These are phyloP conservation scores for Sigmodon hispidus DNA, from an alignment of 2,113 vertebrate genomes.

Conservation along the genomic window DNA sequence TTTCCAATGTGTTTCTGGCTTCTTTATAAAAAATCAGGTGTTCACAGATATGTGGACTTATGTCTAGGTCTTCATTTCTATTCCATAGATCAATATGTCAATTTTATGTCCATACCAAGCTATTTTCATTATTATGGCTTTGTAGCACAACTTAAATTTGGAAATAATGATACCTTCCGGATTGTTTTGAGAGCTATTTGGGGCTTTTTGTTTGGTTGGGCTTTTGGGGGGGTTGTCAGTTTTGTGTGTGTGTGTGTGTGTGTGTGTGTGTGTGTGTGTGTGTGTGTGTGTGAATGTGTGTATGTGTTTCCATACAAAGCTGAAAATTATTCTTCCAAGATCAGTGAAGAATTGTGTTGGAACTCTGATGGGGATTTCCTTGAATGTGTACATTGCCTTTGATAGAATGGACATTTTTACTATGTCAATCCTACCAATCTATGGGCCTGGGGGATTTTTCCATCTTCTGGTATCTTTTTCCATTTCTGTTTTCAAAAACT, in stretches of 20 bases:
- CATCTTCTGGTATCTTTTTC: background rate
- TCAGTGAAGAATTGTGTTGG: background rate
- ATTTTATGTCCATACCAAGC: background rate
- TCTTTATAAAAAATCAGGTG: background rate
- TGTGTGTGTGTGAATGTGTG: background rate
- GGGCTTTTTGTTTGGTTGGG: no score
- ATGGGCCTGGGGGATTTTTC: background rate
- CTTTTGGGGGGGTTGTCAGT: background rate
- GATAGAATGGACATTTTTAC: background rate
- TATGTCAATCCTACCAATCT: background rate
- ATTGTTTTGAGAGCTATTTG: background rate
- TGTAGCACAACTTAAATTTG: background rate
- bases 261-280: background rate
- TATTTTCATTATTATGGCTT: background rate
- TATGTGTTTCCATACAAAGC: background rate
- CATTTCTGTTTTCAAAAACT: background rate
- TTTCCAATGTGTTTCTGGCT: background rate
- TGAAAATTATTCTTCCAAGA: background rate
- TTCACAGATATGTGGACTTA: background rate
- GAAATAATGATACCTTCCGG: background rate
- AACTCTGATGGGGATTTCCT: background rate
- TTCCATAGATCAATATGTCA: no score
- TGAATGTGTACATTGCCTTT: background rate
- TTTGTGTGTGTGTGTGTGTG: background rate
- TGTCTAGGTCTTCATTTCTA: background rate